Percentiles rank a stretch among this genome's conserved stretches.
phyloP scores from a whole-genome alignment of 2,888 invertebrate species.

The Himalopsyche kuldschensis region DNA sequence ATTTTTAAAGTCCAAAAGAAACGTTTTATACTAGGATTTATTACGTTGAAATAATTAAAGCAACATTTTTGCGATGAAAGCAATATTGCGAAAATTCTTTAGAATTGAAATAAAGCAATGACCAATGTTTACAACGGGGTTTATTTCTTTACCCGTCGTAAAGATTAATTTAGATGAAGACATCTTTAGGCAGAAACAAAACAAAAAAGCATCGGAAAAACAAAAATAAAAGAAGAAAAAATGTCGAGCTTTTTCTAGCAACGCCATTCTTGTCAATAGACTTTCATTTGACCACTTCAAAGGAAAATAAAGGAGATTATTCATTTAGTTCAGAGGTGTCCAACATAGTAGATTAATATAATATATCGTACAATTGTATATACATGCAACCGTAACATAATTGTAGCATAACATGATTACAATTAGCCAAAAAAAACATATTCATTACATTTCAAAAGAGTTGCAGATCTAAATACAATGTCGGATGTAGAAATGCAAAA shows the following conservation, averaged over 20 bases:
- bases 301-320: conserved; percentile 8
- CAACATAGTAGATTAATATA: neutral
- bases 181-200: neutral
- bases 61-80: neutral
- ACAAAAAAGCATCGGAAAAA: neutral
- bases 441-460: too few species aligned
- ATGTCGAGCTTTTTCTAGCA: neutral
- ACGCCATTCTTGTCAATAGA: neutral
- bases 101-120: neutral
- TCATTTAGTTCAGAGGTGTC: neutral
- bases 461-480: too few species aligned
- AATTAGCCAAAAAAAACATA: too few species aligned
- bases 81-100: neutral
- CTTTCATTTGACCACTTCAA: conserved; percentile 9
- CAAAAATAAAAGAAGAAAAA: neutral
- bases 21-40: neutral
- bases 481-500: too few species aligned
- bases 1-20: neutral
- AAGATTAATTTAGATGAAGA: neutral
- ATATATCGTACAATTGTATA: too few species aligned
- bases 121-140: neutral
- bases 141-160: neutral
- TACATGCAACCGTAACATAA: too few species aligned
- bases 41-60: neutral
- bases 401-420: too few species aligned